These are phyloP conservation scores for Microcebus jonahi DNA, from an alignment of 2,113 vertebrate species.

Conservation along the genomic window DNA sequence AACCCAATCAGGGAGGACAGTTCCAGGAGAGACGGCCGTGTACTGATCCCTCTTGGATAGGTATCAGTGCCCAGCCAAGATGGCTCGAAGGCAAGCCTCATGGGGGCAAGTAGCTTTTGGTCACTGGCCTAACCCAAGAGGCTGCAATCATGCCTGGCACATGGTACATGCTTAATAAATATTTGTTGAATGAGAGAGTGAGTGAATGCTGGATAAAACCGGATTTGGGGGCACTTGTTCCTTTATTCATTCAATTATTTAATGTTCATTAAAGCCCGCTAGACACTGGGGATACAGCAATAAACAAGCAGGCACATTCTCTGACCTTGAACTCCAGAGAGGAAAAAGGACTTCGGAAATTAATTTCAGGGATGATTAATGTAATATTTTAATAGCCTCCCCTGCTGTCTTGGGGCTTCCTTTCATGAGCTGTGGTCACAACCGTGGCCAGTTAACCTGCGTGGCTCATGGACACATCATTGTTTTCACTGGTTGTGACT, in stretches of 20 bases:
- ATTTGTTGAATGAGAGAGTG: neutral
- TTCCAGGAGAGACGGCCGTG: neutral
- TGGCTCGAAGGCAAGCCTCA: accelerated
- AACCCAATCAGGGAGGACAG: neutral
- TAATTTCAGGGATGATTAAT: neutral
- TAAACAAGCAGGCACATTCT: neutral
- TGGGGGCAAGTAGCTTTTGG: neutral
- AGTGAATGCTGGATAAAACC: neutral
- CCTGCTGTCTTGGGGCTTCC: neutral
- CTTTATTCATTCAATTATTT: neutral
- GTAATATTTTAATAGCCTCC: neutral
- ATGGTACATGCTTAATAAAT: neutral
- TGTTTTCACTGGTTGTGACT: neutral
- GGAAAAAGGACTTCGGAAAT: neutral
- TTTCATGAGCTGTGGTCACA: neutral
- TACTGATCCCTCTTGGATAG: neutral
- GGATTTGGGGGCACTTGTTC: neutral
- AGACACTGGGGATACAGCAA: neutral
- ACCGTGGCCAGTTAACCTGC: neutral
- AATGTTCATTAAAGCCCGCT: neutral
- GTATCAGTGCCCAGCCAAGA: neutral
- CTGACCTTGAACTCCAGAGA: neutral
- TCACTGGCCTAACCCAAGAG: neutral
- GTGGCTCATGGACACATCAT: neutral
- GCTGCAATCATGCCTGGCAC: neutral